Base-by-base conservation (phyloP, 2,797 vertebrate genomes). In the Macropus fuliginosus region DNA sequence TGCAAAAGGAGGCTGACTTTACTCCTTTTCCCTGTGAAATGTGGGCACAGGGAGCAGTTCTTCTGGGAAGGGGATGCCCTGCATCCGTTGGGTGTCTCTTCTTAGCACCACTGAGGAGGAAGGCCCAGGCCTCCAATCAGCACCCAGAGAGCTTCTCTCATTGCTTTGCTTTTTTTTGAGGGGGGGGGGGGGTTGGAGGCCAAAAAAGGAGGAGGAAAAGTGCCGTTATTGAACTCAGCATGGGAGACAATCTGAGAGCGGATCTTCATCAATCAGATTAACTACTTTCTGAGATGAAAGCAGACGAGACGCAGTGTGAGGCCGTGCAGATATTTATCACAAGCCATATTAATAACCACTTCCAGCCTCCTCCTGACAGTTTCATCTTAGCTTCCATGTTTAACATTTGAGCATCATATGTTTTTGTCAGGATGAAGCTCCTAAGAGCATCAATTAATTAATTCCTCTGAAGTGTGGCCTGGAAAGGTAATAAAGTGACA, bases 191-290 rank as follows among this genome's bases (percentile, higher is more conserved):
- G 93, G 94, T 98, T 96, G 95, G 96, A 81, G 91, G 92, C 91
- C 21, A 50, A 31, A 52, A 46, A 90, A 74, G 1, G 0, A 28
- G 54, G 91, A 54, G 91, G 96, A 98, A 97, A 98, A 96, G 93
- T 95, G 92, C 95, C 92, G 90, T 98, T 99, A 99, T 99, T 99
- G 99, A 99, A 98, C 99, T 97, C 99, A 98, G 99, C 99, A 99
- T 98, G 98, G 98, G 98, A 99, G 98, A 99, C 98, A 98, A 99
- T 99, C 98, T 99, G 98, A 99, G 99, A 99, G 98, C 98, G 98
- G 98, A 99, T 99, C 99, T 99, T 99, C 99, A 99, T 99, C 99
- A 99, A 99, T 99, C 99, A 99, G 99, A 99, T 99, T 98, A 99
- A 99, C 99, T 98, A 98, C 99, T 99, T 99, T 99, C 98, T 97